Evolutionary conservation across 2,113 vertebrate species (phyloP), one percentile per base, ranked within the genome.

Genomic region (Hirundichthys speculiger): DNA sequence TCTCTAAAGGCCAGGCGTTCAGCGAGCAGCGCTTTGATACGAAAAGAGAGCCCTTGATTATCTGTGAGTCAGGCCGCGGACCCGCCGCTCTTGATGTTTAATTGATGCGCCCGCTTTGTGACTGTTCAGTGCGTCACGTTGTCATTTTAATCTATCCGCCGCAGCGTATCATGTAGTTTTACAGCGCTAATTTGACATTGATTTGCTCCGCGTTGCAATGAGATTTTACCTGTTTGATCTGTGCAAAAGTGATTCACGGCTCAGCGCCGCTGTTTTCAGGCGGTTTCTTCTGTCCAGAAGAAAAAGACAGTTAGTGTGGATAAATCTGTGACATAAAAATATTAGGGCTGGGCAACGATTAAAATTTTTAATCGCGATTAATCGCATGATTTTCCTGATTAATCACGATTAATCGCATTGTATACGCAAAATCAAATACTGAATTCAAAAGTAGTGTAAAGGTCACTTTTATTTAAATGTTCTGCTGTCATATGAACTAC

Each of bases 41-140:
- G 65, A 51, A 71, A 80, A n/a, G 22, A 84, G 86, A 59, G 69
- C 42, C 60, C 75, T 69, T 82, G 80, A 83, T 87, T 75, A 76
- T 69, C 73, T 25, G 27, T n/a, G 54, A 63, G 75, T 81, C 65
- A 74, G 76, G 48, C 69, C 79, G 64, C 66, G 78, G 84, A 71
- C 77, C 73, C 69, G 13, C 1, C 7, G 62, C 76, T 80, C 72
- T 87, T 89, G 84, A 89, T 91, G 85, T 90, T 88, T 86, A 84
- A 88, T 90, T 85, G 80, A 89, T 88, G 79, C 61, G 59, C 68
- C 63, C 68, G 64, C 83, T 86, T 77, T 64, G 59, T 84, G 69
- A 62, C 53, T 24, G 82, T 78, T 75, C 75, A 59, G 75, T 41
- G 77, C 47, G 54, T 80, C 81, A 77, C 13, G 6, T 50, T 58